Conservation (phyloP, 2,113 vertebrate species). For the Aptenodytes forsteri region DNA sequence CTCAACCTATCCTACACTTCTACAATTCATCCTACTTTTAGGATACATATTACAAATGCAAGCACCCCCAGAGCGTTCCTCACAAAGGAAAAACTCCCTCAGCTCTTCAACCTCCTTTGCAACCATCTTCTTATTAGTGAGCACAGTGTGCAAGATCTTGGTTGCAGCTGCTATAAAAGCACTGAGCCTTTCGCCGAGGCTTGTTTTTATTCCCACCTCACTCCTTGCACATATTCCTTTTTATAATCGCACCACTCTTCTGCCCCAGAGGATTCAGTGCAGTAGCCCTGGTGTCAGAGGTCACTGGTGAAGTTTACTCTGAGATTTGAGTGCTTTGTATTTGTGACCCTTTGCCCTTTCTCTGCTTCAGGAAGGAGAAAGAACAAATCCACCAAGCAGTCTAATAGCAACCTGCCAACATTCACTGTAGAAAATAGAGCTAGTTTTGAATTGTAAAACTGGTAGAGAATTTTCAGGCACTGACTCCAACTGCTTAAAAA, state of each 20-base stretch:
- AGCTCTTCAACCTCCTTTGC: background rate
- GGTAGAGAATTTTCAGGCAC: constrained; percentile 9
- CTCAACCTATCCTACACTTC: background rate
- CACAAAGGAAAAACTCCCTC: background rate
- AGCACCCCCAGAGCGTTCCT: background rate
- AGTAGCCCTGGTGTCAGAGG: background rate
- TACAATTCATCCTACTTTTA: background rate
- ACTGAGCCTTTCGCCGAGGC: background rate
- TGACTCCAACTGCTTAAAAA: background rate
- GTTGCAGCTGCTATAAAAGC: background rate
- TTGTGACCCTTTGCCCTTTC: background rate
- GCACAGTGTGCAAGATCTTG: background rate
- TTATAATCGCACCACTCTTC: background rate
- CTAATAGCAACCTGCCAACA: constrained; percentile 1
- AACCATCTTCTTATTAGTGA: background rate
- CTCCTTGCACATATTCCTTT: background rate
- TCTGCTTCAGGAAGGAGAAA: background rate
- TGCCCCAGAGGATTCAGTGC: background rate
- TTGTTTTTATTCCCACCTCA: background rate
- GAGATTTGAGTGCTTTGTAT: background rate
- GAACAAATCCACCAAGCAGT: background rate
- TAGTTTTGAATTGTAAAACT: constrained; percentile 28
- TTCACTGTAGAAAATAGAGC: background rate
- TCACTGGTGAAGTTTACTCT: background rate
- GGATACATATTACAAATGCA: background rate